phyloP scores from a whole-genome alignment of 1,140 invertebrate species.

The Melipona quadrifasciata region DNA sequence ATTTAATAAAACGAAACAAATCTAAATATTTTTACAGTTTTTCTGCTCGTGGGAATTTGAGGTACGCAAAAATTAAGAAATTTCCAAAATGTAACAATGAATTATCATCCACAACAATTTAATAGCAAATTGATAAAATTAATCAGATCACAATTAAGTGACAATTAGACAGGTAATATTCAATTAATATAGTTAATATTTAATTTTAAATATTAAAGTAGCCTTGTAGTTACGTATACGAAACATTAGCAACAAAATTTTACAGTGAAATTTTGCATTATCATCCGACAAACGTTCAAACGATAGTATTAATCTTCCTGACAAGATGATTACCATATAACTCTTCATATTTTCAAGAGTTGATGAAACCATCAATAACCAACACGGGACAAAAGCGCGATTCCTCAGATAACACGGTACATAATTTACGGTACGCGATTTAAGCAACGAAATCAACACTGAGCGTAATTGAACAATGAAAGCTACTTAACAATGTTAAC shows the following conservation, averaged over 20 bases:
- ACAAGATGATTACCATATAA: background rate
- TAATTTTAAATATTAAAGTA: no score
- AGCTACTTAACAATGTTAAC: background rate
- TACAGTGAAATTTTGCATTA: background rate
- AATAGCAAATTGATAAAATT: no score
- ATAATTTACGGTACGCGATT: background rate
- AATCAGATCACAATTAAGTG: no score
- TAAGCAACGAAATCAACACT: background rate
- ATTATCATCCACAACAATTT: no score
- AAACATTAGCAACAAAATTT: background rate
- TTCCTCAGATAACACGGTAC: background rate
- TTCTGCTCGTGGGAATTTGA: no score
- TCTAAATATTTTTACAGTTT: no score
- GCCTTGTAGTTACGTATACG: background rate
- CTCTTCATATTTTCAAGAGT: background rate
- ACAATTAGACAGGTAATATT: no score
- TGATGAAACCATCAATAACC: background rate
- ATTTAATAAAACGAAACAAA: no score
- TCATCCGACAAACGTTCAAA: background rate
- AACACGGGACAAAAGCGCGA: background rate
- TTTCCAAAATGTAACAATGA: no score
- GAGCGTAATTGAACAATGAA: conserved; percentile 8
- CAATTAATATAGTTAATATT: no score
- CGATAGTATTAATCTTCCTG: background rate
- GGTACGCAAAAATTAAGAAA: no score